phyloP scores from a whole-genome alignment of 2,797 vertebrate species.

The Cirrhinus mrigala region DNA sequence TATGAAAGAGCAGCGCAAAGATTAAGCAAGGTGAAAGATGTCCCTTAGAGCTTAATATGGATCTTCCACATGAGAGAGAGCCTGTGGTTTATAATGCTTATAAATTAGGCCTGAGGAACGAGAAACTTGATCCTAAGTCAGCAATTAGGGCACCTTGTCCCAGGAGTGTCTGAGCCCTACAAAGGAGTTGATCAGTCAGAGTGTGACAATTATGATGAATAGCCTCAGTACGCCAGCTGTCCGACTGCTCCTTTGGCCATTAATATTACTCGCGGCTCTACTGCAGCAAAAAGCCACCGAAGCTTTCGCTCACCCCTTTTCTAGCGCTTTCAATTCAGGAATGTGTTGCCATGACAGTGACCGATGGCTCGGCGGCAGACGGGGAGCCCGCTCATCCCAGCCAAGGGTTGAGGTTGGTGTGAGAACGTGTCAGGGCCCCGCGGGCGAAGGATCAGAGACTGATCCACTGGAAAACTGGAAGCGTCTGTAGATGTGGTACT shows the following conservation, averaged over 20 bases:
- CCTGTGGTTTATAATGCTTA: slow-evolving; percentile 42
- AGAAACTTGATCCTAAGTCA: slow-evolving; percentile 46
- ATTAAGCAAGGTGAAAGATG: slow-evolving; percentile 28
- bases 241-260: slow-evolving; percentile 50
- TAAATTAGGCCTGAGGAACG: neutral
- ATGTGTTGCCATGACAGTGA: slow-evolving; percentile 52
- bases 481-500: slow-evolving; percentile 71
- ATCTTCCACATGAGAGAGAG: slow-evolving; percentile 8
- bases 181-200: slow-evolving; percentile 47
- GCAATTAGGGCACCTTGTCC: slow-evolving; percentile 48
- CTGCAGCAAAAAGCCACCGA: slow-evolving; percentile 32
- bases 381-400: slow-evolving; percentile 37
- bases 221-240: slow-evolving; percentile 41
- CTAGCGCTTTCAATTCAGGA: slow-evolving; percentile 47
- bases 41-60: slow-evolving; percentile 26
- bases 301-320: slow-evolving; percentile 31
- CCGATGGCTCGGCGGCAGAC: slow-evolving; percentile 42
- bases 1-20: slow-evolving; percentile 18
- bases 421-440: slow-evolving; percentile 61
- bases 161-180: slow-evolving; percentile 30
- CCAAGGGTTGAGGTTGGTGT: slow-evolving; percentile 50
- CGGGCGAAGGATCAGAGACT: slow-evolving; percentile 61
- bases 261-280: slow-evolving; percentile 45
- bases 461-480: slow-evolving; percentile 64
- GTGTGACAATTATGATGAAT: slow-evolving; percentile 45